Conservation (phyloP, 2,797 vertebrate genomes). For the Ctenochaetus hawaiiensis region DNA sequence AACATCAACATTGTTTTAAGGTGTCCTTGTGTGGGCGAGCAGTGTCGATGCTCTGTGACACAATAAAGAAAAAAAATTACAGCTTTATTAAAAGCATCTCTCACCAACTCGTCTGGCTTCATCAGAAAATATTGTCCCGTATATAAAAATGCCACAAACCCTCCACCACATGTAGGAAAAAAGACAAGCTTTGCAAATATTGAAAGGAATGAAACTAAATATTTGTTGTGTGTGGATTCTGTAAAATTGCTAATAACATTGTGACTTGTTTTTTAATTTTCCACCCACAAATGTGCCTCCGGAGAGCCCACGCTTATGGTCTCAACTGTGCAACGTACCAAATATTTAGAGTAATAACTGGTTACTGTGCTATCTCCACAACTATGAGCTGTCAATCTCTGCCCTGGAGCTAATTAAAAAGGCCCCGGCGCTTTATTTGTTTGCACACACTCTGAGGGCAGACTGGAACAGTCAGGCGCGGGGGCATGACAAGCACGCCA, state of each 20-base stretch:
- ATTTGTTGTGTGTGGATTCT: constrained; percentile 3
- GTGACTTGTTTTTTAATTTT: constrained; percentile 62
- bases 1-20: constrained; percentile 67
- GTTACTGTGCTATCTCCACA: constrained; percentile 83
- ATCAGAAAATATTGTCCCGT: constrained; percentile 59
- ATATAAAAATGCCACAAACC: constrained; percentile 40
- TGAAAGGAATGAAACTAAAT: constrained; percentile 12
- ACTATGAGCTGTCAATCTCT: constrained; percentile 84
- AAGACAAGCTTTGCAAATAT: constrained; percentile 35
- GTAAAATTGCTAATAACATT: constrained; percentile 2
- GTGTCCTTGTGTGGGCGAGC: constrained; percentile 47
- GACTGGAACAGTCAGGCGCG: constrained; percentile 78
- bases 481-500: constrained; percentile 75
- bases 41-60: constrained; percentile 37
- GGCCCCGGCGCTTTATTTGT: constrained; percentile 77
- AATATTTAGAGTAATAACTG: constrained; percentile 86
- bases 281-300: constrained; percentile 56
- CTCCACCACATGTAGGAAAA: constrained; percentile 49
- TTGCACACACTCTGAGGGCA: constrained; percentile 77
- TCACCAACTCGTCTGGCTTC: constrained; percentile 4
- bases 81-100: constrained; percentile 46
- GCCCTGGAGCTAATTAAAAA: constrained; percentile 85
- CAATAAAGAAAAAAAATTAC: constrained; percentile 63
- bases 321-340: constrained; percentile 76
- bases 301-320: constrained; percentile 63